Conservation (phyloP, 2,113 vertebrate species). For the Xiphophorus maculatus region DNA sequence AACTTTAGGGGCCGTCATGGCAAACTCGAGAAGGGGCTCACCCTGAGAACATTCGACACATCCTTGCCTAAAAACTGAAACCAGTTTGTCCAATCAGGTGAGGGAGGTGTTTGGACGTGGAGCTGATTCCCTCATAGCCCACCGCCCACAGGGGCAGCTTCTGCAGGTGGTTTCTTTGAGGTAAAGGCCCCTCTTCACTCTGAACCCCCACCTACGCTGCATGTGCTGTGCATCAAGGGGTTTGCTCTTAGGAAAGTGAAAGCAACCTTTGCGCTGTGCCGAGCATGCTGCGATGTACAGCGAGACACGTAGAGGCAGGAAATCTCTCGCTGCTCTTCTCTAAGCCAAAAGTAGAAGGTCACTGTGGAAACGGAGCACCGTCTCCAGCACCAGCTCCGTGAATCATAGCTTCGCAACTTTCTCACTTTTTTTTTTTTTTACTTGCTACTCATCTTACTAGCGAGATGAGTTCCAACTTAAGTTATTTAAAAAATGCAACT, state of each 20-base stretch:
- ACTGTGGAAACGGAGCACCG: background rate
- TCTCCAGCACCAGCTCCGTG: background rate
- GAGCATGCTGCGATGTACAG: background rate
- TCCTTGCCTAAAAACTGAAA: background rate
- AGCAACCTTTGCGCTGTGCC: background rate
- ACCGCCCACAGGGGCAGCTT: background rate
- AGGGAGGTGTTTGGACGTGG: background rate
- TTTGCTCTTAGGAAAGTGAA: background rate
- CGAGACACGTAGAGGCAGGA: background rate
- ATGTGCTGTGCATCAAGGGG: background rate
- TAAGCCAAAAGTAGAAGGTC: background rate
- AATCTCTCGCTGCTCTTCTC: background rate
- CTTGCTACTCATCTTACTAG: background rate
- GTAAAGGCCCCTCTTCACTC: background rate
- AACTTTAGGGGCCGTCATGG: background rate
- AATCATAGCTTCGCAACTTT: background rate
- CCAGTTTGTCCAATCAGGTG: background rate
- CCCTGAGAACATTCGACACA: background rate
- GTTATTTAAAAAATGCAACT: background rate
- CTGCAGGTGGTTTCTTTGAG: background rate
- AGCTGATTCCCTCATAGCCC: background rate
- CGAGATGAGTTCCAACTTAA: background rate
- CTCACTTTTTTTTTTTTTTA: background rate
- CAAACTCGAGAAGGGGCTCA: background rate
- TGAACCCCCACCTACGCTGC: background rate